Percentiles rank a stretch among this genome's conserved stretches.
These are phyloP conservation scores for Drosophila mulleri DNA, from an alignment of 2,888 invertebrate species.

Conservation along the genomic window DNA sequence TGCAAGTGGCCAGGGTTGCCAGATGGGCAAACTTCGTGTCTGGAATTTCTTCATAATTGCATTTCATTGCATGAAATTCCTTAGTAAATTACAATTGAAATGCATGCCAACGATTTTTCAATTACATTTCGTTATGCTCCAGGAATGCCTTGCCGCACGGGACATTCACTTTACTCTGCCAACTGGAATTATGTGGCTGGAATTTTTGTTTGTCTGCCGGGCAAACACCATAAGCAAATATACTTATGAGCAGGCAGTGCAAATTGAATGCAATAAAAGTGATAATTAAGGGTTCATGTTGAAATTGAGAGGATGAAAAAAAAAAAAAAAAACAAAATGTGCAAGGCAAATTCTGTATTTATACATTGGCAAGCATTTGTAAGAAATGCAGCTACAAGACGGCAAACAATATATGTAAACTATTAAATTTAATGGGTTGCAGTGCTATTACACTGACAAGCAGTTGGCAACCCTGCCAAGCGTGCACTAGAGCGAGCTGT, in stretches of 20 bases:
- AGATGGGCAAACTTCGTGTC: slow-evolving; percentile 2
- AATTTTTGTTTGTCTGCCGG: slow-evolving; percentile 24
- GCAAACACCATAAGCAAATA: background rate
- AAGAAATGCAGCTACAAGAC: background rate
- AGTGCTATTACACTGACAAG: slow-evolving; percentile 26
- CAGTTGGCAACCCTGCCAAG: slow-evolving; percentile 52
- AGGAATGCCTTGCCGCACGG: slow-evolving; percentile 26
- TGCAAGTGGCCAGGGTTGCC: slow-evolving; percentile 19
- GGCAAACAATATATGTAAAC: background rate
- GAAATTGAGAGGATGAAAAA: background rate
- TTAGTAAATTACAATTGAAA: slow-evolving; percentile 61
- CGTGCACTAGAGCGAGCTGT: slow-evolving; percentile 14
- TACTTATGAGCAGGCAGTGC: background rate
- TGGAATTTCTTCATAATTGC: slow-evolving; percentile 54
- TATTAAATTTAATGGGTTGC: slow-evolving; percentile 14
- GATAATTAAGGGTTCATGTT: slow-evolving; percentile 5
- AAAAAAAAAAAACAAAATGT: no score
- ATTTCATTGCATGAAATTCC: slow-evolving; percentile 67
- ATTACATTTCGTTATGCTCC: slow-evolving; percentile 53
- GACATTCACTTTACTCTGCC: no score
- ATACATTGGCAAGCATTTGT: background rate
- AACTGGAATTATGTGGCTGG: slow-evolving; percentile 28
- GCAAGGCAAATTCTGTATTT: background rate
- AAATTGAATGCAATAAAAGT: background rate
- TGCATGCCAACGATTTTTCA: slow-evolving; percentile 53